These are phyloP conservation scores for Hippocampus barbouri DNA, from an alignment of 2,113 vertebrate genomes.

Conservation along the genomic window DNA sequence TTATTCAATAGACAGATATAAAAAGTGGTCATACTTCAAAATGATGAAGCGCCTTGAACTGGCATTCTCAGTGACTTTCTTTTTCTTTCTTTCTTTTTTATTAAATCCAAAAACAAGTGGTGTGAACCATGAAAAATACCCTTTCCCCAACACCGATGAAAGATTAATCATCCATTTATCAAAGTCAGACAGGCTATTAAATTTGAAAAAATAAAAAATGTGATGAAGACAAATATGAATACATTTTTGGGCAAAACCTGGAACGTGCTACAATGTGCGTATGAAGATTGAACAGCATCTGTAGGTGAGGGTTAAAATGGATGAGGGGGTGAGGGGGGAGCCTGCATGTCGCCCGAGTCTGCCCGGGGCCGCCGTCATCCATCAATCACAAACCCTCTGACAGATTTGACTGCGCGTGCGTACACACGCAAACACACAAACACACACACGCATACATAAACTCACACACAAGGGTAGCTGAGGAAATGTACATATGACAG, in stretches of 20 bases:
- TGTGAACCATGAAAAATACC: too few relatives aligned
- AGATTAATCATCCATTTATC: too few relatives aligned
- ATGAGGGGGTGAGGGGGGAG: constrained; percentile 17
- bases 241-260: background rate
- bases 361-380: constrained; percentile 56
- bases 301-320: constrained; percentile 36
- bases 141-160: too few relatives aligned
- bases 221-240: background rate
- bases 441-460: too few relatives aligned
- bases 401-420: constrained; percentile 19
- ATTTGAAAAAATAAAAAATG: background rate
- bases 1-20: too few relatives aligned
- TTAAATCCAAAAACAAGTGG: too few relatives aligned
- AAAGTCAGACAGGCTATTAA: background rate
- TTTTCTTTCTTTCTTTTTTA: too few relatives aligned
- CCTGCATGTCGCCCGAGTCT: constrained; percentile 23
- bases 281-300: background rate
- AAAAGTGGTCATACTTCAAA: too few relatives aligned
- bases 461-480: constrained; percentile 15
- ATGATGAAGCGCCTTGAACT: too few relatives aligned
- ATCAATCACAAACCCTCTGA: constrained; percentile 45
- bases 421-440: too few relatives aligned
- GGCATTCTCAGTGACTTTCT: too few relatives aligned
- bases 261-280: background rate
- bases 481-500: constrained; percentile 2